Percentiles rank a stretch among this genome's conserved stretches.
Evolutionary conservation across 2,888 invertebrate species (phyloP).

Genomic region (Himalopsyche anomala): DNA sequence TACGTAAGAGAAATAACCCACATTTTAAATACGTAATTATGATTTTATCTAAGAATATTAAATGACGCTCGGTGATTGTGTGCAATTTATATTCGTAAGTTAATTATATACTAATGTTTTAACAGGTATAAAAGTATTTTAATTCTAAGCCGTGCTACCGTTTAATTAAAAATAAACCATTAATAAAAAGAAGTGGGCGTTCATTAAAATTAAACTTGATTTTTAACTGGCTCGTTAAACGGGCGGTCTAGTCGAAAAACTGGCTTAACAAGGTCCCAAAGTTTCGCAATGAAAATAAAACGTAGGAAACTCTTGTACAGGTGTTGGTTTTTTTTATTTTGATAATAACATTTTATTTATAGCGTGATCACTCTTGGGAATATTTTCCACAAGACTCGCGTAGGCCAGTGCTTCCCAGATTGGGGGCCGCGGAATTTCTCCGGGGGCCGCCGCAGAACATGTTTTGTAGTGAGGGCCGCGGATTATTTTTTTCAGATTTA

Average conservation of each 20-base stretch:
- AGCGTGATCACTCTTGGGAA: too few relatives aligned
- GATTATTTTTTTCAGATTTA: too few relatives aligned
- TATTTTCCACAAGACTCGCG: not conserved
- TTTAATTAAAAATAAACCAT: constrained; percentile 24
- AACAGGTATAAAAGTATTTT: constrained; percentile 7
- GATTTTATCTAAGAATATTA: constrained; percentile 36
- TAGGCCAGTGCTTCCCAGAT: too few relatives aligned
- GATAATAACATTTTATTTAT: too few relatives aligned
- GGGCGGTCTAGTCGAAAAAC: not conserved
- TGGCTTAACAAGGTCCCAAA: not conserved
- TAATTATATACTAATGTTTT: constrained; percentile 27
- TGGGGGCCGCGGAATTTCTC: too few relatives aligned
- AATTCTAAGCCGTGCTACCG: constrained; percentile 1
- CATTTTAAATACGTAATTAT: not conserved
- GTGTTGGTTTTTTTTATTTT: too few relatives aligned
- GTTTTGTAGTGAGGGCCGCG: too few relatives aligned
- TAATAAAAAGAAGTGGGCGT: constrained; percentile 1
- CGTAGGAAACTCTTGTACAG: too few relatives aligned
- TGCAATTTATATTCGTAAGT: constrained; percentile 19
- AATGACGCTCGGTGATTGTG: constrained; percentile 14
- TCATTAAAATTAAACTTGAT: constrained; percentile 19
- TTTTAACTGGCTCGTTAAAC: constrained; percentile 37
- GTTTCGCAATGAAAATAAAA: not conserved
- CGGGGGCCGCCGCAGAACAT: too few relatives aligned
- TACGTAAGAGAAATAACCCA: constrained; percentile 8